Percentiles rank a stretch among this genome's conserved stretches.
Conservation (phyloP, 2,797 vertebrate species). For the Tauraco hartlaubi region DNA sequence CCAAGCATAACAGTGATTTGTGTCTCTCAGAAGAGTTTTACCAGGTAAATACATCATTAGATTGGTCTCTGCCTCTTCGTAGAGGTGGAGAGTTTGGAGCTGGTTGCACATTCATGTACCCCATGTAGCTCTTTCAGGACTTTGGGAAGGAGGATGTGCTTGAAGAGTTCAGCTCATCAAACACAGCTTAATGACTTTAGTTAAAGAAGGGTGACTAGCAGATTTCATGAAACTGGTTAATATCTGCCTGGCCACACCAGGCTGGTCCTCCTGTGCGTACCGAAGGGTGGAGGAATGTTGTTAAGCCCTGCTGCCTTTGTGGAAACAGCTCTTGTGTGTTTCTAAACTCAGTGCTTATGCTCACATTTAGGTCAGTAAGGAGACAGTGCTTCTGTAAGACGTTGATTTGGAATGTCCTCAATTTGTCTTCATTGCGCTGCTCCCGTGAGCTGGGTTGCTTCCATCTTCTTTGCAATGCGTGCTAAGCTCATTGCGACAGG, state of each 20-base stretch:
- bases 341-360: neutral
- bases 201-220: neutral
- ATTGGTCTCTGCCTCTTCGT: neutral
- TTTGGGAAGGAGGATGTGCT: neutral
- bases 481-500: neutral
- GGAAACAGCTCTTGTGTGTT: fast-evolving
- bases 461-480: fast-evolving
- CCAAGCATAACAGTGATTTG: neutral
- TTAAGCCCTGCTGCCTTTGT: neutral
- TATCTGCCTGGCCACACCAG: neutral
- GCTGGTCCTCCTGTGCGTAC: neutral
- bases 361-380: neutral
- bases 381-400: neutral
- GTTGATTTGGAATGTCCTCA: neutral
- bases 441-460: neutral
- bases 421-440: neutral
- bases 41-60: neutral
- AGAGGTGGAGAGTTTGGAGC: neutral
- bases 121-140: neutral
- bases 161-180: neutral
- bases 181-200: neutral
- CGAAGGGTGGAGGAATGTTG: neutral
- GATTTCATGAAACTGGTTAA: neutral
- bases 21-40: neutral
- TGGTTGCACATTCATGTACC: neutral